Base-by-base conservation (phyloP, 2,797 vertebrate species). In the Mastacembelus armatus region DNA sequence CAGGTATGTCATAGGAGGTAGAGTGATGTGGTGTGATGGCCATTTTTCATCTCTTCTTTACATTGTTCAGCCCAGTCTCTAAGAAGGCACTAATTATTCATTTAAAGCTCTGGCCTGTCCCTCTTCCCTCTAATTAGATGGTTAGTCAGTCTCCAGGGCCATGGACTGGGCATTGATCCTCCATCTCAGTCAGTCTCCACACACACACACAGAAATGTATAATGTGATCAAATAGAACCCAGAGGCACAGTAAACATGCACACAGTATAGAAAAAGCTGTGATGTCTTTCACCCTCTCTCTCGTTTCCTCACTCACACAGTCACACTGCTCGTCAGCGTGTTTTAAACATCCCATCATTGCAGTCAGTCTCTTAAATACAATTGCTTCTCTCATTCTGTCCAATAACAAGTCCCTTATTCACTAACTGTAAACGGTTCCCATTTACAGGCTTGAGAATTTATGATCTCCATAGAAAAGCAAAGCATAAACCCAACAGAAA, bases 61-160 rank as follows among this genome's bases (percentile, higher is more conserved):
- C 57, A 85, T 86, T 87, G 86, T 89, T 84, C 38, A 5, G 45
- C 52, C 64, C 4, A n/a, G 62, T 68, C 71, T 74, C 55, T 54
- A 66, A 77, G 74, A 80, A 74, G 72, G 66, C 81, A 80, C 87
- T 91, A 90, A 93, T 93, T 92, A 90, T 90, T 92, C 83, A 86
- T 88, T 92, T 91, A 81, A 85, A 81, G 80, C 83, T 76, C 49
- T 6, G 56, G 60, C 84, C 81, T 80, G 56, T 83, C 66, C 58
- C 66, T 76, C 76, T 83, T 81, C 77, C 69, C 85, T 93, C 85
- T 93, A 92, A 93, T 94, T 93, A 94, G 85, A 85, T 71, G 78
- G 86, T 90, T 87, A 88, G 87, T 90, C 84, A 79, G 84, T 85
- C 81, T 82, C 78, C 77, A 45, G 77, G 76, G 76, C 88, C 77